These are phyloP conservation scores for Discoglossus pictus DNA, from an alignment of 2,797 vertebrate genomes.

Conservation along the genomic window DNA sequence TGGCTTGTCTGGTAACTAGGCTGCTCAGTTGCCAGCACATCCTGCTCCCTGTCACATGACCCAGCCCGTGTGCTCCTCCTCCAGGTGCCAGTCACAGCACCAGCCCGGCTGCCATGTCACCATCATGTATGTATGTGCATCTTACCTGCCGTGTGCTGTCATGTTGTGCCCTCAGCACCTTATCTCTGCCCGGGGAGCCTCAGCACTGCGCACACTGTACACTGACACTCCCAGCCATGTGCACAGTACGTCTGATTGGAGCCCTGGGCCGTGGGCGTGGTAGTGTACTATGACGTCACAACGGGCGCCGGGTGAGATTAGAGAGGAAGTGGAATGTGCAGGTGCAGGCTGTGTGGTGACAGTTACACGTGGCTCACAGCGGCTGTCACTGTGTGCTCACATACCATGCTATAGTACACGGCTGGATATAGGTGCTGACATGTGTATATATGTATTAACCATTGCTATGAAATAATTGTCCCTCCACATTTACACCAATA, in stretches of 20 bases:
- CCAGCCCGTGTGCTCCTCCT: slow-evolving; percentile 1
- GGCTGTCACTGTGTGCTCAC: too few species aligned
- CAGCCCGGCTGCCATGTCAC: background rate
- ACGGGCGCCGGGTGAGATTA: slow-evolving; percentile 8
- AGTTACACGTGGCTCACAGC: background rate
- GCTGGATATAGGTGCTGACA: too few species aligned
- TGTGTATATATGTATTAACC: too few species aligned
- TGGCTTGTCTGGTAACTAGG: too few species aligned
- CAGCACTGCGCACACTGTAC: background rate
- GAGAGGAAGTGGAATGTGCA: slow-evolving; percentile 23
- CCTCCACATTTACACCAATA: too few species aligned
- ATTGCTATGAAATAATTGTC: too few species aligned
- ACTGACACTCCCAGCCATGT: slow-evolving; percentile 1
- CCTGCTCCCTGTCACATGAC: too few species aligned
- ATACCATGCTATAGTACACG: too few species aligned
- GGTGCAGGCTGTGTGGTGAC: background rate
- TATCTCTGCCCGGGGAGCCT: background rate
- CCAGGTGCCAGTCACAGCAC: background rate
- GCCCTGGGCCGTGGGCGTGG: background rate
- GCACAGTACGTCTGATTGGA: slow-evolving; percentile 4
- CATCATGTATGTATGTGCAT: background rate
- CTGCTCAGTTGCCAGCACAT: too few species aligned
- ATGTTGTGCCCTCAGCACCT: background rate
- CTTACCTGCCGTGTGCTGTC: slow-evolving; percentile 11
- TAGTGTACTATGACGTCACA: slow-evolving; percentile 38